phyloP scores from a whole-genome alignment of 35 echinoderm and acorn worm genomes.

The Patiria miniata region DNA sequence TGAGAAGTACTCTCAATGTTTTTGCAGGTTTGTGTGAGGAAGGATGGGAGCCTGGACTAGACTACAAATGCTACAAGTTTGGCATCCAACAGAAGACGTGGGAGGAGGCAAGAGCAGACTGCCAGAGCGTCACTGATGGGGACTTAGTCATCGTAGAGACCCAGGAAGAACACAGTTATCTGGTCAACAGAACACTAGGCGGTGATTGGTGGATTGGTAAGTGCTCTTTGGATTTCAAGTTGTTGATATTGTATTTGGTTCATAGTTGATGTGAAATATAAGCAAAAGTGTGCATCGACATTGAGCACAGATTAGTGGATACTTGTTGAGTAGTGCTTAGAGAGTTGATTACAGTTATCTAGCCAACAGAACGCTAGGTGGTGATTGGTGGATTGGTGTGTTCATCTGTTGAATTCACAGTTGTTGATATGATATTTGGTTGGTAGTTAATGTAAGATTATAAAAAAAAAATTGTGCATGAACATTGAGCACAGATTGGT shows the following conservation, averaged over 20 bases:
- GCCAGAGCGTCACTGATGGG: constrained; percentile 67
- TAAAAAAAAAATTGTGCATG: too few species aligned
- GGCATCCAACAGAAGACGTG: constrained; percentile 36
- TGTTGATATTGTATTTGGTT: too few species aligned
- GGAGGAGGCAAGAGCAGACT: constrained; percentile 83
- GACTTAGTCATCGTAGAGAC: constrained; percentile 85
- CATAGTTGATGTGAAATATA: too few species aligned
- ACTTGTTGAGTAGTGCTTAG: too few species aligned
- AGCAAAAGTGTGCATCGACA: too few species aligned
- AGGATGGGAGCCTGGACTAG: constrained; percentile 72
- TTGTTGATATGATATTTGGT: too few species aligned
- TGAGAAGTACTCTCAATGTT: not conserved
- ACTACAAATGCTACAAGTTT: constrained; percentile 90
- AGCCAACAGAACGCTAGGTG: constrained; percentile 17
- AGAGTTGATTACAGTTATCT: constrained; percentile 75
- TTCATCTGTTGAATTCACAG: constrained; percentile 6
- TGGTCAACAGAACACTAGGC: constrained; percentile 33
- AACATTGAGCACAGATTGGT: too few species aligned
- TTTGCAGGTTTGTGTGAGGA: constrained; percentile 63
- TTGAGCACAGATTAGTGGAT: too few species aligned
- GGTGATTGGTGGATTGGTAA: constrained; percentile 86
- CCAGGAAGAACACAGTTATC: constrained; percentile 65
- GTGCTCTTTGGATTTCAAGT: constrained; percentile 15
- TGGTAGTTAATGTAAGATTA: too few species aligned
- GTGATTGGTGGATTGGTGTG: constrained; percentile 87